Percentiles rank a stretch among this genome's conserved stretches.
phyloP scores from a whole-genome alignment of 2,113 vertebrate genomes.

The Chelonoidis abingdonii region DNA sequence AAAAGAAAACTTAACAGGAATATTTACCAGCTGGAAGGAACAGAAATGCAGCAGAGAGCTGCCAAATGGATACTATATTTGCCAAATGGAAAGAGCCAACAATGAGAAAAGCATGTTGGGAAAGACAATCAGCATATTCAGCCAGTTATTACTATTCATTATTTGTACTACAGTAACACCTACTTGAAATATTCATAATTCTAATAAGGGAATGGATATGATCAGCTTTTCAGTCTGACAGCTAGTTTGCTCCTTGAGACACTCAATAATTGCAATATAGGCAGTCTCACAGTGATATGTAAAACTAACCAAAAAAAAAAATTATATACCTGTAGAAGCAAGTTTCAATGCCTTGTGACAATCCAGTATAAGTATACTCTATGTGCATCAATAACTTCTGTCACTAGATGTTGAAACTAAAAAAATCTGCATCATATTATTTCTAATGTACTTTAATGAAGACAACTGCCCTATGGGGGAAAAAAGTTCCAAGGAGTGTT shows the following conservation, averaged over 20 bases:
- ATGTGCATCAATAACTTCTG: background rate
- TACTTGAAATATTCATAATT: background rate
- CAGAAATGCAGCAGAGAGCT: background rate
- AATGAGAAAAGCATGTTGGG: background rate
- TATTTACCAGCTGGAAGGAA: background rate
- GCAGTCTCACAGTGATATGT: background rate
- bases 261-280: background rate
- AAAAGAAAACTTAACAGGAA: background rate
- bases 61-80: background rate
- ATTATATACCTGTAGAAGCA: background rate
- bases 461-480: background rate
- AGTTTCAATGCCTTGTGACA: background rate
- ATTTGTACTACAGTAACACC: background rate
- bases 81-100: background rate
- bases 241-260: background rate
- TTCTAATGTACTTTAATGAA: constrained; percentile 38
- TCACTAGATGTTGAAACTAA: constrained; percentile 1
- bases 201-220: background rate
- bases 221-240: background rate
- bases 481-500: constrained; percentile 5
- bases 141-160: background rate
- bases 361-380: background rate
- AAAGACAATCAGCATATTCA: background rate
- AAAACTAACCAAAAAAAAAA: background rate
- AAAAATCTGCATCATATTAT: constrained; percentile 2